Percentiles rank a stretch among this genome's conserved stretches.
Evolutionary conservation across 2,888 invertebrate genomes (phyloP).

Genomic region (Nomada goodeniana): DNA sequence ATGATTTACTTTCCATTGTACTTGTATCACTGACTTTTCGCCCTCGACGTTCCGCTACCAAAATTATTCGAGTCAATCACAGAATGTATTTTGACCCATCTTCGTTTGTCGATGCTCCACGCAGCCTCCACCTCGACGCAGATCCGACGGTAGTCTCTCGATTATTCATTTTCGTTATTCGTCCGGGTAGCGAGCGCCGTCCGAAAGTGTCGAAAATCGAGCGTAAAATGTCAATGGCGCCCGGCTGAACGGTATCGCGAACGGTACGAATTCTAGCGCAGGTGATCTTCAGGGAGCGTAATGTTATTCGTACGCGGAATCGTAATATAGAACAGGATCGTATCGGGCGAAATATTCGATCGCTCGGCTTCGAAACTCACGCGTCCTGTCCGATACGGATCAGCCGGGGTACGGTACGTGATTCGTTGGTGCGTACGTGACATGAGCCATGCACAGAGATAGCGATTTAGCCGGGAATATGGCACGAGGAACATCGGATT

Average conservation of each 20-base stretch:
- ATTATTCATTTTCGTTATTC: too few species aligned
- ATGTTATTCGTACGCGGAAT: conserved; percentile 61
- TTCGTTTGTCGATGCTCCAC: too few species aligned
- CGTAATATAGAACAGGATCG: conserved; percentile 49
- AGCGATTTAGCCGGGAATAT: conserved; percentile 63
- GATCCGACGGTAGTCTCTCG: too few species aligned
- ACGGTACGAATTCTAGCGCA: not conserved
- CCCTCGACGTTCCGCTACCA: too few species aligned
- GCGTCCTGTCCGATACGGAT: conserved; percentile 63
- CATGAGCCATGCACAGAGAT: conserved; percentile 37
- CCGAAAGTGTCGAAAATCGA: too few species aligned
- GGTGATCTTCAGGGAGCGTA: conserved; percentile 57
- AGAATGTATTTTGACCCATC: too few species aligned
- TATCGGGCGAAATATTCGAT: conserved; percentile 56
- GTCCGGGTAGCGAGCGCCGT: too few species aligned
- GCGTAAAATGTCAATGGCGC: too few species aligned
- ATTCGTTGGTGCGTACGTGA: conserved; percentile 56
- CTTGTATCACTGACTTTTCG: too few species aligned
- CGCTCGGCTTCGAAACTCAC: conserved; percentile 57
- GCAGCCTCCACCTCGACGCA: too few species aligned
- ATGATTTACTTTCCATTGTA: too few species aligned
- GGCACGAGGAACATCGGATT: conserved; percentile 80
- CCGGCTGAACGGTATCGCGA: not conserved
- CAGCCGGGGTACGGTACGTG: conserved; percentile 55
- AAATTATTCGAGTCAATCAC: too few species aligned